Conservation (phyloP, 2,888 invertebrate species). For the Leucophenga maculata region DNA sequence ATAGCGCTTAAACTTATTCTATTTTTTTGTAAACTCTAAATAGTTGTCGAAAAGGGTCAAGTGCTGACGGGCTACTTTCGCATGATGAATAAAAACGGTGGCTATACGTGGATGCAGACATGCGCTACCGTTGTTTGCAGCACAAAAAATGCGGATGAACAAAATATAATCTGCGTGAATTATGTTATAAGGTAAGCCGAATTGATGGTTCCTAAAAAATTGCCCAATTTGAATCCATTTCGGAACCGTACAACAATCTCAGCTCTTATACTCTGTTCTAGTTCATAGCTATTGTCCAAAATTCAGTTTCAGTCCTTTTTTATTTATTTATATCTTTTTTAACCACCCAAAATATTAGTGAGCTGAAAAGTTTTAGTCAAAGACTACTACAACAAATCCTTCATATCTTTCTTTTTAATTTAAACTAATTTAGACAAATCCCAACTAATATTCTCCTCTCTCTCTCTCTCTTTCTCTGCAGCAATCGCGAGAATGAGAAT, state of each 20-base stretch:
- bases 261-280: no score
- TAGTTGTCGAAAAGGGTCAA: slow-evolving; percentile 96
- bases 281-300: no score
- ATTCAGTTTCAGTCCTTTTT: no score
- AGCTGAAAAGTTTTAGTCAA: no score
- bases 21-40: no score
- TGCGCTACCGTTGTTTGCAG: slow-evolving; percentile 97
- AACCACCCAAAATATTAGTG: no score
- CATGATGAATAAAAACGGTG: slow-evolving; percentile 95
- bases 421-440: not conserved
- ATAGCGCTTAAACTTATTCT: not conserved
- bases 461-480: slow-evolving; percentile 30
- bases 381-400: no score
- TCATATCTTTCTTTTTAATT: no score
- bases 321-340: no score
- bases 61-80: slow-evolving; percentile 96
- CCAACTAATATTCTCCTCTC: not conserved
- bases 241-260: no score
- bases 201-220: not conserved
- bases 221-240: no score
- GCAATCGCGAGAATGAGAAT: slow-evolving; percentile 83
- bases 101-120: slow-evolving; percentile 97
- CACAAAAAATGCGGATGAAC: slow-evolving; percentile 95
- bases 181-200: slow-evolving; percentile 90
- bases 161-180: slow-evolving; percentile 97